Evolutionary conservation across 2,797 vertebrate species (phyloP).

Genomic region (Ficedula albicollis): DNA sequence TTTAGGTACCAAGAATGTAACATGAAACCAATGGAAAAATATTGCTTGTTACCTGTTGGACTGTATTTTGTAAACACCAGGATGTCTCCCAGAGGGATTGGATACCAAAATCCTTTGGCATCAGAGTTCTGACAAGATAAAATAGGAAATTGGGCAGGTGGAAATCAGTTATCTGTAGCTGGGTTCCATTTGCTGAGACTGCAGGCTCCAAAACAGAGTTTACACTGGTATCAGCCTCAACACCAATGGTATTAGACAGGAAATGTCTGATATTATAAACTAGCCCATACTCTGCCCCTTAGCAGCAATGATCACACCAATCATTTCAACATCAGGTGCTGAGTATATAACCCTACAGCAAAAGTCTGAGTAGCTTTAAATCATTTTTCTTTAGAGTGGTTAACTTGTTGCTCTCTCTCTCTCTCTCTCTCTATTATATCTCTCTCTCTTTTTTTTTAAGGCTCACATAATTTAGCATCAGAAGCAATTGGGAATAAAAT

Average conservation of each 20-base stretch:
- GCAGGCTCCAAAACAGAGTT: background rate
- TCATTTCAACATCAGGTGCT: background rate
- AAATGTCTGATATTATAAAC: background rate
- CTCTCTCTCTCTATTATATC: background rate
- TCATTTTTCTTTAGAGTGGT: background rate
- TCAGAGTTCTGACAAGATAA: background rate
- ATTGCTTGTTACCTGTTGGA: background rate
- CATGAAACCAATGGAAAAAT: background rate
- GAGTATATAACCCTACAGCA: background rate
- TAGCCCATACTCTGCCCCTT: background rate
- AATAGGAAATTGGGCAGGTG: background rate
- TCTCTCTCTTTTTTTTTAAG: accelerated
- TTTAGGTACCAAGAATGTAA: background rate
- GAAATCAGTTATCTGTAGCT: background rate
- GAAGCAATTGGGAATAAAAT: background rate
- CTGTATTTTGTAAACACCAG: background rate
- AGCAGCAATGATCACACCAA: background rate
- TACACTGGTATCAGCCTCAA: background rate
- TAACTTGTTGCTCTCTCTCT: background rate
- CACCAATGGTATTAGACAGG: background rate
- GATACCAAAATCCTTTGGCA: background rate
- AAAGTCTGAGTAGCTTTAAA: background rate
- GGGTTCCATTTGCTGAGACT: background rate
- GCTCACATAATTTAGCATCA: background rate
- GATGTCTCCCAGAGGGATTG: background rate